Base-by-base conservation (phyloP, 2,888 invertebrate species). In the Abscondita cerata region DNA sequence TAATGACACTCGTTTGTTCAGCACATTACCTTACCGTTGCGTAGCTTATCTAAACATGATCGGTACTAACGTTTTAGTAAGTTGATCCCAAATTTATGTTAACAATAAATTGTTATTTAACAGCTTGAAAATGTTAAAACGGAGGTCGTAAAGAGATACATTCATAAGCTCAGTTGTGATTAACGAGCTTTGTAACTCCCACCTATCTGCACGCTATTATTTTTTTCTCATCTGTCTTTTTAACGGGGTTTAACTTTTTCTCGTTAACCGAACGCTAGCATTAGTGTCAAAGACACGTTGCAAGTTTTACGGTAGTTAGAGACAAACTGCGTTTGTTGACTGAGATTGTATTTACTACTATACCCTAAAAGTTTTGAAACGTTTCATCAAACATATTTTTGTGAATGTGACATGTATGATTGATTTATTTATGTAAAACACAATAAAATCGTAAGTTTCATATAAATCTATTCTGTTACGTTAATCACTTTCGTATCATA, bases 221-320 rank as follows among this genome's bases (percentile, higher is more conserved):
- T 61, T 64, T 55, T 66, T 64, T 51, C 56, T 50, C 64, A 59
- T 66, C 61, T 59, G 61, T 66, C 66, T 66, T 64, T 64, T 64
- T 64, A 64, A 64, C 61, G 38, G 56, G 53, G 46, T 61, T 64
- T 50, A 51, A 46, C 41, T 62, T 59, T 62, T 64, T 59, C 59
- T 61, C 61, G 66, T 59, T 65, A 59, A 44, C 54, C 36, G 31
- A 58, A 52, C 33, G 57, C 52, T 50, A 46, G 52, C 52, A 52
- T 46, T 59, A 51, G 44, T 59, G 58, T 59, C 58, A 52, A 25
- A 13, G 58, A n/a, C 58, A 59, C 52, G 41, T 52, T 47, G 44
- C 25, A 59, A 52, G 52, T 59, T 59, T 59, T 59, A 52, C 58
- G 41, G 25, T 57, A 51, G 57, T 50, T 40, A 50, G 41, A 56